A percentile compares a stretch with the other conserved stretches of the same genome.
These are phyloP conservation scores for Tachina grossa DNA, from an alignment of 2,888 invertebrate genomes.

Conservation along the genomic window DNA sequence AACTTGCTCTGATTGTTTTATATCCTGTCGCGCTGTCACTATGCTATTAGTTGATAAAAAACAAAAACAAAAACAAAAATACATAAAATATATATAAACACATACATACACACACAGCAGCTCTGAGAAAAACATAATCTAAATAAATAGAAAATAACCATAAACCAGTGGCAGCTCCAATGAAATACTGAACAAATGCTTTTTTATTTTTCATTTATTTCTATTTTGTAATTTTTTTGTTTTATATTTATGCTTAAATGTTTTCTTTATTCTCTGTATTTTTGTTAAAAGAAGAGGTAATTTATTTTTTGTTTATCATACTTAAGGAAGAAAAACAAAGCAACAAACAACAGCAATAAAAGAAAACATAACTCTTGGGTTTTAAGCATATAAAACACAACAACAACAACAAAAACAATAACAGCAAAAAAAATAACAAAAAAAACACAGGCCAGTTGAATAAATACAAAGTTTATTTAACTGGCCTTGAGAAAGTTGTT, in stretches of 20 bases:
- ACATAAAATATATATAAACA: too few species aligned
- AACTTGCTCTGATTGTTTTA: conserved; percentile 81
- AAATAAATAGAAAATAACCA: conserved; percentile 44
- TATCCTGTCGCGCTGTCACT: conserved; percentile 79
- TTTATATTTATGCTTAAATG: conserved; percentile 25
- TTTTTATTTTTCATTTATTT: conserved; percentile 3
- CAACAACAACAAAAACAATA: too few species aligned
- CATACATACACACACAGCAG: neutral
- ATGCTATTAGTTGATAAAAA: conserved; percentile 25
- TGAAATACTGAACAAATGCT: conserved; percentile 22
- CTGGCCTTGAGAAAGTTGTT: conserved; percentile 59
- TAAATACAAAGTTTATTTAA: conserved; percentile 10
- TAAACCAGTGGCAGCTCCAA: conserved; percentile 38
- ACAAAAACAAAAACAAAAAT: neutral
- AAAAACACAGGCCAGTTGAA: neutral
- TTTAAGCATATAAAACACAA: neutral
- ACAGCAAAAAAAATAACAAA: too few species aligned
- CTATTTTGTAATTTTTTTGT: neutral
- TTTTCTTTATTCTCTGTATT: conserved; percentile 26
- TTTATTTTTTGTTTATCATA: conserved; percentile 25
- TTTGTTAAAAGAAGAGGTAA: conserved; percentile 47
- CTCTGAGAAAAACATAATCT: conserved; percentile 15
- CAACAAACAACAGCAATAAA: conserved; percentile 17
- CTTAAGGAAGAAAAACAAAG: neutral
- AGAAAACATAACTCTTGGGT: conserved; percentile 19